Evolutionary conservation across 2,797 vertebrate species (phyloP).

Genomic region (Scyliorhinus canicula): DNA sequence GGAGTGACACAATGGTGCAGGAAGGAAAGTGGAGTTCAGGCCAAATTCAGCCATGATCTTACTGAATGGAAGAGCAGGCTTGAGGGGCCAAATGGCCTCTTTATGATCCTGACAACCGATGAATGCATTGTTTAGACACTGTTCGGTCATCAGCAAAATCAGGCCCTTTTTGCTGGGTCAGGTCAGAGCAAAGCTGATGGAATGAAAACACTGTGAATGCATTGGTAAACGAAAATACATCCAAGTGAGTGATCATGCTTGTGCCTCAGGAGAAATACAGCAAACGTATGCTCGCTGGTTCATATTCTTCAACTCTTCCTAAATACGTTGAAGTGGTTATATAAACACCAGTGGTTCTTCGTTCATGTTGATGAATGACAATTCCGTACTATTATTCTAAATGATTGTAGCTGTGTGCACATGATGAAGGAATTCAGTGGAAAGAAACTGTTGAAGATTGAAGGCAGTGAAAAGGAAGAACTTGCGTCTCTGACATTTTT

Average conservation of each 20-base stretch:
- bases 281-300: not conserved
- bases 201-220: not conserved
- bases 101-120: not conserved
- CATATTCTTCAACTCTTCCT: not conserved
- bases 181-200: not conserved
- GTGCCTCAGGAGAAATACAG: not conserved
- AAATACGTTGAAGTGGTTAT: not conserved
- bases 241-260: not conserved
- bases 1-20: too few species aligned
- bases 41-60: too few species aligned
- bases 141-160: not conserved
- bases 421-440: not conserved
- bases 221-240: not conserved
- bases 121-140: not conserved
- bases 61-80: not conserved
- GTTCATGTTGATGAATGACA: not conserved
- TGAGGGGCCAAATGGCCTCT: not conserved
- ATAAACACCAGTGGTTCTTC: not conserved
- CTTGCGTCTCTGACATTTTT: not conserved
- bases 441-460: not conserved
- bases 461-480: not conserved
- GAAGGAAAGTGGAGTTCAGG: too few species aligned
- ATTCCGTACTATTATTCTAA: not conserved
- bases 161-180: not conserved
- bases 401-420: not conserved